Evolutionary conservation across 2,888 invertebrate species (phyloP).

Genomic region (Melieria picta): DNA sequence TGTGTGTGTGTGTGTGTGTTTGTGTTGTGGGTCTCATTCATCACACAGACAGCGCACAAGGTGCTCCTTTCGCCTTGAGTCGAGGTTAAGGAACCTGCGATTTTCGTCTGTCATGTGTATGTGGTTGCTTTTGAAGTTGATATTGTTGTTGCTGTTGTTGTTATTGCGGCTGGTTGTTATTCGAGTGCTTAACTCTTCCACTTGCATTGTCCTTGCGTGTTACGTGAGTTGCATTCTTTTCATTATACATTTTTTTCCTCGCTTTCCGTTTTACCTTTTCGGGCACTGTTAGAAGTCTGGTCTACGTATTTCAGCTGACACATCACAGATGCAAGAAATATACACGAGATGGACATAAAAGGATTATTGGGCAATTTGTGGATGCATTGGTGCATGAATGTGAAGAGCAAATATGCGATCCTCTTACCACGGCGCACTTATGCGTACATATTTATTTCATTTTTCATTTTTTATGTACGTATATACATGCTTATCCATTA

Average conservation of each 20-base stretch:
- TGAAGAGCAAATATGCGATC: background rate
- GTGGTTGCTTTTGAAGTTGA: slow-evolving; percentile 11
- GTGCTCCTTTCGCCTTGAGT: slow-evolving; percentile 42
- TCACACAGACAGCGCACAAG: slow-evolving; percentile 23
- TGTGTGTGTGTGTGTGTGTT: slow-evolving; percentile 20
- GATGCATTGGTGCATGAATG: slow-evolving; percentile 13
- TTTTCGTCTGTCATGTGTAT: slow-evolving; percentile 37
- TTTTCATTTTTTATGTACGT: slow-evolving; percentile 6
- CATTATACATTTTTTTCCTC: slow-evolving; percentile 9
- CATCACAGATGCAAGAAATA: slow-evolving; percentile 33
- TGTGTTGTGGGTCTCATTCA: slow-evolving; percentile 9
- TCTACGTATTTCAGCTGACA: slow-evolving; percentile 34
- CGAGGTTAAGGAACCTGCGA: slow-evolving; percentile 51
- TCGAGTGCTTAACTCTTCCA: slow-evolving; percentile 37
- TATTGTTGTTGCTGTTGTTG: slow-evolving; percentile 8
- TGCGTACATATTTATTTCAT: background rate
- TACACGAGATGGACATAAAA: slow-evolving; percentile 14
- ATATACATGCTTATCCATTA: slow-evolving; percentile 7
- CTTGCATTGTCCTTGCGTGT: slow-evolving; percentile 35
- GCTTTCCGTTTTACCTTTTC: background rate
- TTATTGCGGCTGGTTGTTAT: slow-evolving; percentile 29
- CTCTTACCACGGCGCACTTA: no score
- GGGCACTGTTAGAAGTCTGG: background rate
- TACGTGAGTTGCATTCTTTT: slow-evolving; percentile 36
- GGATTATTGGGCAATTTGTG: slow-evolving; percentile 7